Evolutionary conservation across 37 sponge, comb jelly and placozoan genomes (phyloP), one percentile per base, ranked within the genome.

Genomic region (Beroe forskalii): DNA sequence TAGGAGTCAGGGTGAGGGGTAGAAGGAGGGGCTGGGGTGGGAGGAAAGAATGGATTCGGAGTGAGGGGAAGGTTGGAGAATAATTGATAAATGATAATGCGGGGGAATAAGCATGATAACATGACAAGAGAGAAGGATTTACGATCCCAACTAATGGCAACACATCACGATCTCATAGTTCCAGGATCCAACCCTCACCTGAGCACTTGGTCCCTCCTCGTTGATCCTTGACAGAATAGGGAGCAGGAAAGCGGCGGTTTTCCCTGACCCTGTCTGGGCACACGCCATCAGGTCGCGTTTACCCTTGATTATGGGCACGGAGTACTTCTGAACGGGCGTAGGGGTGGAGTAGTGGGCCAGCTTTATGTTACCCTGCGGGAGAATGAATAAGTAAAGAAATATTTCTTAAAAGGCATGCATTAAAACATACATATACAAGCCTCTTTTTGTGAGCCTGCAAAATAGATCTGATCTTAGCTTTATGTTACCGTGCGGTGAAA

Each of bases 231-330:
- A 80, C 2, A 98, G 93, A 14, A 96, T 92, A 0, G 99, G 99
- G 44, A 98, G 76, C 0, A 98, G 97, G 90, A 98, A 98, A 60
- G 99, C 99, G 17, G 99, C 99, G 32, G 99, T 98, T 91, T 98
- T 98, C 19, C 99, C 99, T 23, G 99, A 98, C 91, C 93, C 99
- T 32, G 99, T 98, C 93, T 98, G 97, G 40, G 99, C 99, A 94
- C 99, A 98, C 0, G 99, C 97, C 99, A 98, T 98, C 76, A 98
- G 93, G 89, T 98, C 99, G 38, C 99, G 89, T 39, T 91, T 92
- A 14, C 30, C 91, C 40, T 92, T 24, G 40, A 96, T 95, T 76
- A 96, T 98, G 38, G 99, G 96, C 12, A 98, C 62, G 36, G 99
- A 91, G 83, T 94, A 93, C 92, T 98, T 98, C 93, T 98, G 99